phyloP scores from a whole-genome alignment of 2,888 invertebrate species.

The Ctena decussata region DNA sequence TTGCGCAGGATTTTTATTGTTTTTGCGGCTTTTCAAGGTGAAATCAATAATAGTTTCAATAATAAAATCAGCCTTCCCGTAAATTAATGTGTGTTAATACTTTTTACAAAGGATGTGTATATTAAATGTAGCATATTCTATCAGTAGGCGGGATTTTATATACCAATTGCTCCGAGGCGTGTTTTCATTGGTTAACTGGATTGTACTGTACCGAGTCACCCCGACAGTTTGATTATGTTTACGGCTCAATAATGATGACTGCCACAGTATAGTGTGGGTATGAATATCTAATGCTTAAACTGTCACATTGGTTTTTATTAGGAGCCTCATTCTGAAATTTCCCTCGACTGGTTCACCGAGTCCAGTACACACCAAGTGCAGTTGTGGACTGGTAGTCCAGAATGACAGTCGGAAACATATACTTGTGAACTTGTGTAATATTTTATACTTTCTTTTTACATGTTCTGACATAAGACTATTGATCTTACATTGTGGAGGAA shows the following conservation, averaged over 20 bases:
- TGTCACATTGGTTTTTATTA: constrained; percentile 8
- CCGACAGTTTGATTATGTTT: constrained; percentile 62
- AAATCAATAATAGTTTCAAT: not conserved
- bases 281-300: constrained; percentile 37
- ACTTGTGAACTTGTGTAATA: not conserved
- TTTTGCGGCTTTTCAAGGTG: not conserved
- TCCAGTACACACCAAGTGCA: constrained; percentile 32
- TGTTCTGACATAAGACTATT: not conserved
- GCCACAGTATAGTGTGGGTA: constrained; percentile 17
- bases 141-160: constrained; percentile 51
- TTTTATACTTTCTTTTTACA: not conserved
- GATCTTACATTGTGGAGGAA: not conserved
- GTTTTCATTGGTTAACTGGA: constrained; percentile 72
- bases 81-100: not conserved
- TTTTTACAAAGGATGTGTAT: constrained; percentile 5
- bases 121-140: constrained; percentile 1
- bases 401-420: not conserved
- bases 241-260: constrained; percentile 37
- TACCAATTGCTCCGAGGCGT: constrained; percentile 49
- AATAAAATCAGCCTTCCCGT: not conserved
- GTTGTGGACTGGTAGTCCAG: constrained; percentile 1
- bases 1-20: too few relatives aligned
- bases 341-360: constrained; percentile 37
- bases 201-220: constrained; percentile 79
- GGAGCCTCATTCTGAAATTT: constrained; percentile 30